Conservation (phyloP, 2,113 vertebrate genomes). For the Martes martes region DNA sequence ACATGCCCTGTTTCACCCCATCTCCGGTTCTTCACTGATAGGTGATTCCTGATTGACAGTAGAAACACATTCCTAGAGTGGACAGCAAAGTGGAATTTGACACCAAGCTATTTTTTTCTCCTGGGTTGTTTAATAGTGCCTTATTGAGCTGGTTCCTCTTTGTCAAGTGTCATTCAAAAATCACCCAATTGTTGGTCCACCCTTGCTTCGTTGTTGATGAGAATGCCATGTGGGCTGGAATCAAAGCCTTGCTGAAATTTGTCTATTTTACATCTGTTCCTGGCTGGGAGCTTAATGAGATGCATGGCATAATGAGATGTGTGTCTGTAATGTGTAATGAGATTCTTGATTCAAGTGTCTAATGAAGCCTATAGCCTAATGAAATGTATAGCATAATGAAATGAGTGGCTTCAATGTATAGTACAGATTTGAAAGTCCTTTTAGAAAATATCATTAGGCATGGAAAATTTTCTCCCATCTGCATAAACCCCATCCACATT, state of each 20-base stretch:
- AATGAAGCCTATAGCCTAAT: constrained; percentile 77
- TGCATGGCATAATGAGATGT: constrained; percentile 75
- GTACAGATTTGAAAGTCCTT: constrained; percentile 51
- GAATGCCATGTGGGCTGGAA: constrained; percentile 65
- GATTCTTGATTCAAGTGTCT: constrained; percentile 76
- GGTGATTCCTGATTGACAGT: constrained; percentile 64
- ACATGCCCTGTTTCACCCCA: constrained; percentile 38
- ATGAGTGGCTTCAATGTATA: constrained; percentile 60
- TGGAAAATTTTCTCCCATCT: constrained; percentile 1
- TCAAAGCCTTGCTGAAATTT: constrained; percentile 70
- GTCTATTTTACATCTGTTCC: constrained; percentile 74
- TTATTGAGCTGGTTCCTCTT: constrained; percentile 54
- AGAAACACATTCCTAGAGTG: constrained; percentile 54
- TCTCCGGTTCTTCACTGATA: constrained; percentile 50
- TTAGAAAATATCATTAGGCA: constrained; percentile 34
- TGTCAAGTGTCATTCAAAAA: constrained; percentile 72
- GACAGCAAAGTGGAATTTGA: constrained; percentile 62
- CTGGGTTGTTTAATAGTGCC: constrained; percentile 49
- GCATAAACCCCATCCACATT: constrained; percentile 3
- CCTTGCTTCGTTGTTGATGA: constrained; percentile 58
- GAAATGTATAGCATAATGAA: constrained; percentile 73
- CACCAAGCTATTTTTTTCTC: constrained; percentile 62
- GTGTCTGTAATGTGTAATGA: constrained; percentile 77
- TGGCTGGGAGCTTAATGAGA: constrained; percentile 74
- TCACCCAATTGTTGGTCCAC: constrained; percentile 72